A percentile compares a stretch with the other conserved stretches of the same genome.
Conservation (phyloP, 2,113 vertebrate genomes). For the Tragelaphus imberbis region DNA sequence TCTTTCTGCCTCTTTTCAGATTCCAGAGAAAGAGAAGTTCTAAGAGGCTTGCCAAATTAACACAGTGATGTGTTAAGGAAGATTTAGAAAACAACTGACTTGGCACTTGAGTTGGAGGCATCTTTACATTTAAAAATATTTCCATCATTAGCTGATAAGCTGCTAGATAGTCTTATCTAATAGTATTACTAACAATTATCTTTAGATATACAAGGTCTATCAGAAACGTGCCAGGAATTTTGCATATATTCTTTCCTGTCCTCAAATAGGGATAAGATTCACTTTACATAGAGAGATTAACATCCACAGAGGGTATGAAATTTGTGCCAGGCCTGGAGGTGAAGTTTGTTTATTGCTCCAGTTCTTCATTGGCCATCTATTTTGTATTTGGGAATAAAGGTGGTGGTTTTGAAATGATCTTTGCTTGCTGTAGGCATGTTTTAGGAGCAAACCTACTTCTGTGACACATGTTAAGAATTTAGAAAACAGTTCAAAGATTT, state of each 20-base stretch:
- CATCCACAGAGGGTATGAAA: background rate
- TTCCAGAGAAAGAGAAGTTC: background rate
- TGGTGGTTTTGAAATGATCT: slow-evolving; percentile 21
- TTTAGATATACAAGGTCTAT: background rate
- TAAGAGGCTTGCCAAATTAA: background rate
- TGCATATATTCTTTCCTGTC: background rate
- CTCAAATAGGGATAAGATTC: background rate
- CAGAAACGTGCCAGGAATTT: background rate
- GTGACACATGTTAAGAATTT: slow-evolving; percentile 51
- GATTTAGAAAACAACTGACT: background rate
- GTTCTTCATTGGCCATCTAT: background rate
- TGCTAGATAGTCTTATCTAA: background rate
- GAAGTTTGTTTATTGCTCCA: background rate
- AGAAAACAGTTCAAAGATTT: slow-evolving; percentile 46
- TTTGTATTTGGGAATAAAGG: slow-evolving; percentile 7
- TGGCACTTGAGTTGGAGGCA: background rate
- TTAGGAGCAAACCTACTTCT: slow-evolving; percentile 23
- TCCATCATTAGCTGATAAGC: background rate
- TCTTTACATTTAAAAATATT: background rate
- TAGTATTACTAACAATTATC: background rate
- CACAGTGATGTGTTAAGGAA: background rate
- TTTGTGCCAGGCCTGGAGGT: background rate
- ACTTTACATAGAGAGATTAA: background rate
- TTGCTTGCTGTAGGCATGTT: slow-evolving; percentile 32
- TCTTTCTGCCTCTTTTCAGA: background rate